Base-by-base conservation (phyloP, 2,113 vertebrate species). In the Trachemys scripta region DNA sequence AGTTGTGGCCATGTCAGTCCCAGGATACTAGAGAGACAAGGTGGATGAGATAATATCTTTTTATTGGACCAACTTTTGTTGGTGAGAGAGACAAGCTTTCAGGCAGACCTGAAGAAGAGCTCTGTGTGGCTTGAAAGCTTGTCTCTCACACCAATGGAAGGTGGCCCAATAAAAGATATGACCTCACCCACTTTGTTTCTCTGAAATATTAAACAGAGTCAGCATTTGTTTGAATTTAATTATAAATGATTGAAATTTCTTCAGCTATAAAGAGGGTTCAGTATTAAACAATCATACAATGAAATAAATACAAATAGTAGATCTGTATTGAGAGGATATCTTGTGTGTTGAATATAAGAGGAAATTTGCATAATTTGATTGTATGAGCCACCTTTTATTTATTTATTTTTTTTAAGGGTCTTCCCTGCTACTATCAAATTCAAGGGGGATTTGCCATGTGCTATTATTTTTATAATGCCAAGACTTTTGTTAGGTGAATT, bases 151-250 rank as follows among this genome's bases (percentile, higher is more conserved):
- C 53, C 20, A 54, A 9, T 54, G 53, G 53, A 54, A 22, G 24
- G 27, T 72, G 29, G 47, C 4, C 47, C 53, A 85, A 9, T 25
- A 84, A 20, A n/a, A 88, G 13, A 47, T 53, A 57, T 57, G 22
- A 25, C 24, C 56, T 57, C 10, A 25, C 56, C 10, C 24, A 57
- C 10, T 10, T 27, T 57, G 24, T 57, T 24, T 57, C 56, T 57
- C 22, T 27, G 56, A 57, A 57, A 57, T 57, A 85, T 82, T 94
- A 94, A 93, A 93, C 92, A 95, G 57, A 84, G 95, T 25, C 54
- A 88, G 56, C 75, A 85, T 80, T 92, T 88, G 59, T 97, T 95
- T 93, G 81, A 92, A 84, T 92, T 92, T 95, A 84, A 89, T 90
- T 91, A 86, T 54, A 50, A 56, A 90, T 90, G 93, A 89, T 94